Evolutionary conservation across 1,140 invertebrate genomes (phyloP).

Genomic region (Delia radicum): DNA sequence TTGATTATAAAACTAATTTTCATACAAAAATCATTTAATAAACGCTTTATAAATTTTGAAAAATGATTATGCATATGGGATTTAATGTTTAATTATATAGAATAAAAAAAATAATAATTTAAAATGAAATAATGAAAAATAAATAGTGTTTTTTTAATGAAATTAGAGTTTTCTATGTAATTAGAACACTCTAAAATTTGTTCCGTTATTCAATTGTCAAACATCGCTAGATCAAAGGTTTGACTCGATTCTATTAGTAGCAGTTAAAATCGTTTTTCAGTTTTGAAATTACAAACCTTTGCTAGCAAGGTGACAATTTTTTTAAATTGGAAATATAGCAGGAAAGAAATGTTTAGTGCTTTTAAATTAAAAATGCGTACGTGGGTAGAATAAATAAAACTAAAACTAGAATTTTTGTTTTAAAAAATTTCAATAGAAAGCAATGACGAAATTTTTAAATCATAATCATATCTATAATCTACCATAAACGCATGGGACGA

Average conservation of each 20-base stretch:
- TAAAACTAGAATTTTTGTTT: not conserved
- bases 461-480: slow-evolving; percentile 12
- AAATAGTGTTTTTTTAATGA: not conserved
- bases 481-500: slow-evolving; percentile 52
- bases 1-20: no score
- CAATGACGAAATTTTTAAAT: not conserved
- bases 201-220: slow-evolving; percentile 2
- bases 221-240: slow-evolving; percentile 17
- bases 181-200: slow-evolving; percentile 2
- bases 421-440: no score
- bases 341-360: not conserved
- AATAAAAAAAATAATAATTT: not conserved
- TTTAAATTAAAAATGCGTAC: not conserved
- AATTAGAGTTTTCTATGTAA: not conserved
- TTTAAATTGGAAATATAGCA: not conserved
- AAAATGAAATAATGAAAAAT: not conserved
- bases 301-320: slow-evolving; percentile 55
- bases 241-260: not conserved
- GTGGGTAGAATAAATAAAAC: slow-evolving; percentile 25
- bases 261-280: not conserved
- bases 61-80: not conserved
- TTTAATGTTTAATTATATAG: not conserved
- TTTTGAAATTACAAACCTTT: slow-evolving; percentile 32
- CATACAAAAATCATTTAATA: no score
- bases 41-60: no score